Conservation (phyloP, 2,797 vertebrate genomes). For the Spondyliosoma cantharus region DNA sequence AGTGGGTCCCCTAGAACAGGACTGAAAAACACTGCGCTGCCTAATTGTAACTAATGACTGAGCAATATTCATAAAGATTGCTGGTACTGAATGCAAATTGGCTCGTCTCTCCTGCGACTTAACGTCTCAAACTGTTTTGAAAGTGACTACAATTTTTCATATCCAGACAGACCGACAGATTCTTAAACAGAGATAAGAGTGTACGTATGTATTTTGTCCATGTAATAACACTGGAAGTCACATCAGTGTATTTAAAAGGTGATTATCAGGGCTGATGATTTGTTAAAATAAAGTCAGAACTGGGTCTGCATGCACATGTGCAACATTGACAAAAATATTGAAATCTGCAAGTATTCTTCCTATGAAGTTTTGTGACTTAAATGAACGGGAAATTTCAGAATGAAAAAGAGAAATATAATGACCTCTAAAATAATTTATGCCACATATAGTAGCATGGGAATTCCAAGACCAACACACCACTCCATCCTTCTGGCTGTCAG, state of each 20-base stretch:
- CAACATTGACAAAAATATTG: not conserved
- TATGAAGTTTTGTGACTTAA: not conserved
- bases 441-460: not conserved
- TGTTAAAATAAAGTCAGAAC: not conserved
- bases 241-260: not conserved
- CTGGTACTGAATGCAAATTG: not conserved
- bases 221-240: not conserved
- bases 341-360: not conserved
- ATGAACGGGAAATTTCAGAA: not conserved
- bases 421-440: not conserved
- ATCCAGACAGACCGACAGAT: not conserved
- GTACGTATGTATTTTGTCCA: not conserved
- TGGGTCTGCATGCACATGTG: too few species aligned
- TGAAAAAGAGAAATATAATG: not conserved
- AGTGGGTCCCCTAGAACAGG: too few species aligned
- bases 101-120: not conserved
- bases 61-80: not conserved
- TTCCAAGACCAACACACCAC: not conserved
- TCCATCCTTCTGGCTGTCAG: conserved; percentile 46
- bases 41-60: not conserved
- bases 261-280: not conserved
- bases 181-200: not conserved
- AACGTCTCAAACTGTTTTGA: not conserved
- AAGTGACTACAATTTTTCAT: not conserved
- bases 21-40: too few species aligned